Base-by-base conservation (phyloP, 2,113 vertebrate species). In the Callorhinus ursinus region DNA sequence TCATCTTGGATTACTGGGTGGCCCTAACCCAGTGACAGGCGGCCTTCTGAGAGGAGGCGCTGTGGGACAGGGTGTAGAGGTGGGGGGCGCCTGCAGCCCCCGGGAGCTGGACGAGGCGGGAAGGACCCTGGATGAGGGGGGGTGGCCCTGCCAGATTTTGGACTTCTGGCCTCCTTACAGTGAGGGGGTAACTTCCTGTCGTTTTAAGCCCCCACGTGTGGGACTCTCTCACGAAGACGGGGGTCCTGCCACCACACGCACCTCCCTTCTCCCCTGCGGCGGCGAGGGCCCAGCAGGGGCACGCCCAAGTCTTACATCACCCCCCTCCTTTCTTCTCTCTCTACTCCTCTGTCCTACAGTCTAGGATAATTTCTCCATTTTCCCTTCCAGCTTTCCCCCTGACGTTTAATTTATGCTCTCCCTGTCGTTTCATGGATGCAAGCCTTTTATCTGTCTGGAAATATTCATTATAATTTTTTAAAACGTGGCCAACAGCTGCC, bases 221-320 rank as follows among this genome's bases (percentile, higher is more conserved):
- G 14, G 4, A 5, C 46, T 12, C 13, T 69, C 16, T 24, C 2
- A 12, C 12, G 0, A 7, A 46, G 31, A 61, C 9, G 1, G 1
- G 1, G 16, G 7, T 24, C 31, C 65, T 39, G 22, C 0, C 10
- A 13, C 46, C n/a, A 31, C 46, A 7, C 0, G 0, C 65, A 7
- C 1, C 0, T 21, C 63, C 31, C 26, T 46, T 28, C 42, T 49
- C 14, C 24, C 15, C 42, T 36, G 67, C 1, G 4, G 67, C 67
- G 21, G 3, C 18, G 8, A 36, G 33, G 33, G 16, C 15, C 42
- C 14, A 9, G 26, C 3, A 7, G 72, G 7, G 39, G 7, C 11
- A 26, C 0, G 2, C 10, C 51, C 26, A 11, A 16, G 22, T 28
- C 51, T 36, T 65, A n/a, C 42, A 69, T 19, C 53, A 42, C 36